These are phyloP conservation scores for Bombus confusus DNA, from an alignment of 1,140 invertebrate species.

Conservation along the genomic window DNA sequence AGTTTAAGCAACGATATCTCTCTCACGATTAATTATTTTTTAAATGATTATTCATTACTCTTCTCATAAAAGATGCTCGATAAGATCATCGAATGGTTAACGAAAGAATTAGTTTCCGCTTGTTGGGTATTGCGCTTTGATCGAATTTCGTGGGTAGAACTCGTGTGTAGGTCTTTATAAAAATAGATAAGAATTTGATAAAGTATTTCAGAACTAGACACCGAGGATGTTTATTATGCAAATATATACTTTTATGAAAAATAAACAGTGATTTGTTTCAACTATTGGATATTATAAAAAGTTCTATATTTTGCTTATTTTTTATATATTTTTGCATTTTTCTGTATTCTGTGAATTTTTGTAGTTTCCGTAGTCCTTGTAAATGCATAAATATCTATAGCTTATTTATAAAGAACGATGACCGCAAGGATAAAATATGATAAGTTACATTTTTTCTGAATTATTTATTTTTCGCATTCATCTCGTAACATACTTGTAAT, in stretches of 20 bases:
- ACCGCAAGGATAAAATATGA: neutral
- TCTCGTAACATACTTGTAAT: neutral
- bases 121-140: no score
- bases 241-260: neutral
- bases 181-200: no score
- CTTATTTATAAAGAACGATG: no score
- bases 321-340: neutral
- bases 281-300: neutral
- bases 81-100: neutral
- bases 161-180: no score
- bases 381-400: no score
- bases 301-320: neutral
- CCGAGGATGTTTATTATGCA: neutral
- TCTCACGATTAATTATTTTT: neutral
- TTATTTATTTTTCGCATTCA: no score
- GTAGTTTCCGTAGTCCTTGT: no score
- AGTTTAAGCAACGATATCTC: neutral
- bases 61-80: neutral
- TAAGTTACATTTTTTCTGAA: no score
- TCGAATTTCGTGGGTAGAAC: neutral
- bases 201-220: neutral
- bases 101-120: no score
- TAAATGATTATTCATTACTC: neutral
- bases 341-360: neutral
- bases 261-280: neutral